Base-by-base conservation (phyloP, 2,797 vertebrate species). In the Passerculus sandwichensis region DNA sequence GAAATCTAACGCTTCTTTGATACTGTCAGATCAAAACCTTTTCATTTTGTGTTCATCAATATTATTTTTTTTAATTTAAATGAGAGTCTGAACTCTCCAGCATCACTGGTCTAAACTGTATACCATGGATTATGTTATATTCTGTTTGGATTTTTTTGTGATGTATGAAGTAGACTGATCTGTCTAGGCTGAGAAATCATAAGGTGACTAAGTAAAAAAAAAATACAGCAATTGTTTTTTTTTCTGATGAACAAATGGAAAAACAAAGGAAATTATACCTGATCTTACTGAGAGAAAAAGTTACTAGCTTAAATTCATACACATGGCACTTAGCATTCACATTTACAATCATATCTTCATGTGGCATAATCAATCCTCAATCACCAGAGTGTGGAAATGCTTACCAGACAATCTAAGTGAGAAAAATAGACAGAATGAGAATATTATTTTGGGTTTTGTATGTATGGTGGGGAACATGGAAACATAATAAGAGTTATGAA, bases 21-120 rank as follows among this genome's bases (percentile, higher is more conserved):
- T 88, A 94, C 13, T 51, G 23, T 89, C 42, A 78, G 59, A 93
- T 67, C 51, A 93, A 96, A 95, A 93, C 77, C n/a, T 91, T 95
- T 91, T 93, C 42, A 93, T 93, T 65, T 89, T 34, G 15, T 75
- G 6, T 50, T 51, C 14, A 92, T 62, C 19, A 91, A 54, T 82
- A 71, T 70, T 85, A 38, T 20, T 40, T 13, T 45, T 27, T 65
- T 67, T 32, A 34, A 53, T 26, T 88, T 73, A 53, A 91, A 85
- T 0, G 0, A 71, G 9, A 81, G 22, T 9, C 32, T 85, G 36
- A 75, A 27, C 5, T 72, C 16, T 70, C 20, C 47, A 82, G 34
- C 11, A 88, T 23, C n/a, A 36, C 9, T 51, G 34, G 75, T 92
- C 13, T 94, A 80, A 94, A 87, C 76, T 54, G 66, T 61, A 13